Evolutionary conservation across 1,140 invertebrate genomes (phyloP), one percentile per base, ranked within the genome.

Genomic region (Pomacea maculata): DNA sequence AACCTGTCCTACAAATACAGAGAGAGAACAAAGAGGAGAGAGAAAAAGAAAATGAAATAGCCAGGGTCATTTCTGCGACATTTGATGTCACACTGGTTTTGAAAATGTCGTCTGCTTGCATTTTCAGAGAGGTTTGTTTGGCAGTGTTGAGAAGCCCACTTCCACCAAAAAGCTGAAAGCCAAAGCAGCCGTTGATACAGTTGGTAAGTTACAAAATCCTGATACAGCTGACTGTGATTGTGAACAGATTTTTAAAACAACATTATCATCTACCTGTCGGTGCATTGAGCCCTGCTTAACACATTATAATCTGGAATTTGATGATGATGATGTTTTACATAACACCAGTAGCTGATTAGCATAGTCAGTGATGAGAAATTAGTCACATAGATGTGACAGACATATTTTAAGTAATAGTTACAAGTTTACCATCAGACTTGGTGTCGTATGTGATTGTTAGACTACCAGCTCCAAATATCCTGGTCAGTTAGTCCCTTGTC

Each of bases 81-180:
- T 67, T 77, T 61, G 61, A n/a, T 11, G 25, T n/a, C 52, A 19
- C 4, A 61, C n/a, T 61, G 54, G n/a, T 45, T 6, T 45, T 45
- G 34, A 45, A 45, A 19, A 54, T 21, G 19, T 29, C 25, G 1
- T 21, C 34, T 12, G 8, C 19, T 14, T 52, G 54, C 17, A 21
- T 19, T 10, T 68, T 71, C 75, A 86, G 82, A 80, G 83, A 61
- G 85, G 82, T 78, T 74, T 86, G 65, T 86, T 85, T 82, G 84
- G n/a, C 54, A 72, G 63, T 65, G 71, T 72, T 17, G 55, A 82
- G 64, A 82, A 80, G 25, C 19, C 67, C n/a, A 57, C 54, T 34
- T 3, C 67, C 21, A 61, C 54, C 21, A 19, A 52, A 54, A 15
- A 54, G 15, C 21, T 29, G n/a, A 55, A 52, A 57, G 21, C n/a